Percentiles rank a stretch among this genome's conserved stretches.
Conservation (phyloP, 1,140 invertebrate species). For the Venturia canescens region DNA sequence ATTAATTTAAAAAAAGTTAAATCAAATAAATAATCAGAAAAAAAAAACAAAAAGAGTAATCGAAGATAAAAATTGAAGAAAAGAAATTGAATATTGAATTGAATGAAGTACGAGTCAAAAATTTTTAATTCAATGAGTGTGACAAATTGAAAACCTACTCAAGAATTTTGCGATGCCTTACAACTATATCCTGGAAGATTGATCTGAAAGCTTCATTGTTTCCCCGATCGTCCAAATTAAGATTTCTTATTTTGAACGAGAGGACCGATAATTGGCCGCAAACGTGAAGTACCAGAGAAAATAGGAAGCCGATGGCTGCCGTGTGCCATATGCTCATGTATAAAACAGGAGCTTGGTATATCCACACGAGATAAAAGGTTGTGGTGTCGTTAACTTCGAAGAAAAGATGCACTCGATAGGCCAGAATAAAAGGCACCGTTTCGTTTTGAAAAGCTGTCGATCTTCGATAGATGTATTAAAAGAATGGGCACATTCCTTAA, state of each 20-base stretch:
- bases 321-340: conserved; percentile 45
- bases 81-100: too few species aligned
- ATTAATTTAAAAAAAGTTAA: too few species aligned
- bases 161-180: conserved; percentile 27
- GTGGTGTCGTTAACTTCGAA: conserved; percentile 16
- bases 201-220: not conserved
- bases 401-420: conserved; percentile 21
- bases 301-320: conserved; percentile 44
- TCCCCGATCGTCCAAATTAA: not conserved
- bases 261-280: conserved; percentile 45
- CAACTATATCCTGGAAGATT: conserved; percentile 27
- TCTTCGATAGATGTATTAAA: not conserved
- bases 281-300: conserved; percentile 43
- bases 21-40: not conserved
- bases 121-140: not conserved
- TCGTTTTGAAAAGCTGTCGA: conserved; percentile 31
- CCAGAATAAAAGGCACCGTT: conserved; percentile 10
- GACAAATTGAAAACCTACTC: not conserved
- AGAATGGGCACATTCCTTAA: not conserved
- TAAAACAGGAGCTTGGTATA: conserved; percentile 37
- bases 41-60: not conserved
- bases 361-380: conserved; percentile 4
- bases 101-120: too few species aligned
- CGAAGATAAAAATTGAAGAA: not conserved
- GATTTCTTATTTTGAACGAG: conserved; percentile 22